These are phyloP conservation scores for Xenus cinereus DNA, from an alignment of 2,113 vertebrate genomes.

Conservation along the genomic window DNA sequence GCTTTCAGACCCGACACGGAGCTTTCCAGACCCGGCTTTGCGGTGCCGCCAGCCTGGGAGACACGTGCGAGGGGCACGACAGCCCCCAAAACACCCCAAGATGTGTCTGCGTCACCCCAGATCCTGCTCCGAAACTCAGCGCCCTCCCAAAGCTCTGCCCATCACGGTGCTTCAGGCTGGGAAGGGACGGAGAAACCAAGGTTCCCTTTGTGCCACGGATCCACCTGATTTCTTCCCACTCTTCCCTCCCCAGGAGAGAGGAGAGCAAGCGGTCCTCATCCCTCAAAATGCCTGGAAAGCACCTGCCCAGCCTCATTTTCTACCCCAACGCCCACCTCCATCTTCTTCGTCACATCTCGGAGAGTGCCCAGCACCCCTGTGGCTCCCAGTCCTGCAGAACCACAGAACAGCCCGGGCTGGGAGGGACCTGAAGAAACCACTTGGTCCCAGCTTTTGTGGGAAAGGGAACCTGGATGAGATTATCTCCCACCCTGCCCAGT, in stretches of 20 bases:
- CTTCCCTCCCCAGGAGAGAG: neutral
- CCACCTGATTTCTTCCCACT: neutral
- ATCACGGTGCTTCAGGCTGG: accelerated
- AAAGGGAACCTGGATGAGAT: neutral
- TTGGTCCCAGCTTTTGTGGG: neutral
- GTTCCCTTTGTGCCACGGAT: no score
- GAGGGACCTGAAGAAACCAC: neutral
- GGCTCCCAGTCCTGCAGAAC: neutral
- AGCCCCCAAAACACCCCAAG: neutral
- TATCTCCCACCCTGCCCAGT: neutral
- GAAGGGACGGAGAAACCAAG: neutral
- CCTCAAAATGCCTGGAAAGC: neutral
- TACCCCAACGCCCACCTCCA: neutral
- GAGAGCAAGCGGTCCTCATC: accelerated
- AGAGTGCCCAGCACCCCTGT: accelerated
- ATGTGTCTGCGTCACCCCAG: accelerated
- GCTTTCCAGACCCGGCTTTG: neutral
- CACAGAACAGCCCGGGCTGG: neutral
- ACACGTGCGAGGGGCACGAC: accelerated
- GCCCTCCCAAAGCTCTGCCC: neutral
- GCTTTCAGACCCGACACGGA: neutral
- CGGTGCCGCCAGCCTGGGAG: accelerated
- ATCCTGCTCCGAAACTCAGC: accelerated
- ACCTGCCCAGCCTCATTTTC: neutral
- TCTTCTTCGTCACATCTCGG: neutral